A percentile compares a stretch with the other conserved stretches of the same genome.
Evolutionary conservation across 2,113 vertebrate species (phyloP).

Genomic region (Tyto alba): DNA sequence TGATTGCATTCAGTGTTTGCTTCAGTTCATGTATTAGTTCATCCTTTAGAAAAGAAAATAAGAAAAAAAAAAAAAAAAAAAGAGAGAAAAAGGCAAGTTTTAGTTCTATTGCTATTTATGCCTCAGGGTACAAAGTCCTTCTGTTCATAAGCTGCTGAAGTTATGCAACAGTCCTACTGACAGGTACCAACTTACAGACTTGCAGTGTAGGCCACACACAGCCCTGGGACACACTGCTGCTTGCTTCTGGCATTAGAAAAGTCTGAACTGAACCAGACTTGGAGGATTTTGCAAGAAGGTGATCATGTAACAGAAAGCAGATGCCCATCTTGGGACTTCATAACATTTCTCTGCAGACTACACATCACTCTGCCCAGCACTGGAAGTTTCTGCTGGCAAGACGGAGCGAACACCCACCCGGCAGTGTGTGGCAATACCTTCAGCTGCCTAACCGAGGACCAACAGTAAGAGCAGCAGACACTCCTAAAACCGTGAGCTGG

Average conservation of each 20-base stretch:
- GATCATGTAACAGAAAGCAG: not conserved
- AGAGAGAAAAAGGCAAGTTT: not conserved
- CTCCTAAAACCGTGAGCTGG: not conserved
- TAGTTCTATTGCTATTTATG: not conserved
- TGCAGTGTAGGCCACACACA: not conserved
- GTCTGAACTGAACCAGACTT: not conserved
- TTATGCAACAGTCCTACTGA: not conserved
- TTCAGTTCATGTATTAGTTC: constrained; percentile 93
- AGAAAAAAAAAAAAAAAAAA: not conserved
- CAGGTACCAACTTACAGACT: not conserved
- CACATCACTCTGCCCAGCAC: not conserved
- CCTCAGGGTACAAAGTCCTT: not conserved
- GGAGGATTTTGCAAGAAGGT: not conserved
- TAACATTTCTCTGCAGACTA: not conserved
- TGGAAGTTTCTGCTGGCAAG: not conserved
- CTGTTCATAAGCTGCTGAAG: not conserved
- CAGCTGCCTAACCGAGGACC: not conserved
- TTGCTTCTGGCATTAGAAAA: not conserved
- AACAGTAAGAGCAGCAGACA: not conserved
- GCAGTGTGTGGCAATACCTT: not conserved
- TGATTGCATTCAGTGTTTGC: constrained; percentile 94
- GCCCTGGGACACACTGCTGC: not conserved
- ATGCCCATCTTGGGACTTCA: not conserved
- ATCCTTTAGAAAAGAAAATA: constrained; percentile 85
- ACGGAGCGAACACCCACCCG: not conserved